These are phyloP conservation scores for Diabrotica virgifera DNA, from an alignment of 1,140 invertebrate species.

Conservation along the genomic window DNA sequence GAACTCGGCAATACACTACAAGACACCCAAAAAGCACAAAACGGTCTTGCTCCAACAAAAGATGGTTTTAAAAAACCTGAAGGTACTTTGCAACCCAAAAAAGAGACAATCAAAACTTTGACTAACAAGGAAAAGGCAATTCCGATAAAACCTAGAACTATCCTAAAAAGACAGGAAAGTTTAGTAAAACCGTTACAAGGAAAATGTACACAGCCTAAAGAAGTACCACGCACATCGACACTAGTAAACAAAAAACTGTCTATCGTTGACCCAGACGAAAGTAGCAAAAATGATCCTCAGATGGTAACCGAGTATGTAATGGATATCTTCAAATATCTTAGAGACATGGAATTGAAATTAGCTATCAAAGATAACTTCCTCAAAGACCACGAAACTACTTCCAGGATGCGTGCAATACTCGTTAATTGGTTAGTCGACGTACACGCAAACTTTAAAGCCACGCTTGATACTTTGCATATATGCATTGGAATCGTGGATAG, in stretches of 20 bases:
- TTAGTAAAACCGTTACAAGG: constrained; percentile 10
- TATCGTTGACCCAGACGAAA: constrained; percentile 57
- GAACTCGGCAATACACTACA: constrained; percentile 34
- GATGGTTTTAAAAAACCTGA: constrained; percentile 9
- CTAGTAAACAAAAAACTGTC: constrained; percentile 25
- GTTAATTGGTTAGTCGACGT: constrained; percentile 95
- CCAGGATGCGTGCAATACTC: constrained; percentile 83
- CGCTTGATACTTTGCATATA: constrained; percentile 89
- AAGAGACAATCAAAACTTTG: constrained; percentile 10
- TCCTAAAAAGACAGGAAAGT: constrained; percentile 15
- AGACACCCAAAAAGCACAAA: constrained; percentile 7
- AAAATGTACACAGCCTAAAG: neutral
- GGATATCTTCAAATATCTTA: constrained; percentile 81
- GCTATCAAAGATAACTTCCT: constrained; percentile 63
- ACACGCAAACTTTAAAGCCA: constrained; percentile 80
- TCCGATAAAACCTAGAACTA: neutral
- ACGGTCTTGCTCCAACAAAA: neutral
- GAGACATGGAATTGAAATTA: constrained; percentile 65
- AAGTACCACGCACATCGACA: constrained; percentile 8
- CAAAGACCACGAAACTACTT: constrained; percentile 63
- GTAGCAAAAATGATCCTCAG: constrained; percentile 71
- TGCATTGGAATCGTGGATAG: constrained; percentile 86
- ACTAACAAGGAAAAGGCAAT: neutral
- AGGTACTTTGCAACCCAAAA: neutral
- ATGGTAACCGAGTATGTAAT: constrained; percentile 79